These are phyloP conservation scores for Neomonachus schauinslandi DNA, from an alignment of 2,113 vertebrate species.

Conservation along the genomic window DNA sequence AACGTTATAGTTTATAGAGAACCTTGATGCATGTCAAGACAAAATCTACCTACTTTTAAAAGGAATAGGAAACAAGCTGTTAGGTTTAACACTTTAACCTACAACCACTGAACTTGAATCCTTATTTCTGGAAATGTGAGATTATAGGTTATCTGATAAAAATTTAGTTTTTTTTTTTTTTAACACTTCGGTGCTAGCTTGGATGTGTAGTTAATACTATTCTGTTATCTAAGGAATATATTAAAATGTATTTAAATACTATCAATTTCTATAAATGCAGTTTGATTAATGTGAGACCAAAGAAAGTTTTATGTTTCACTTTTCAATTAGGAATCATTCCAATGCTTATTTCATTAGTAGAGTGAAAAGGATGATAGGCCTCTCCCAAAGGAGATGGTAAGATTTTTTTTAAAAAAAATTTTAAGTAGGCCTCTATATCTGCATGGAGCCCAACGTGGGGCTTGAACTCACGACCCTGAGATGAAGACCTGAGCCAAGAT, in stretches of 20 bases:
- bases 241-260: constrained; percentile 10
- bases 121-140: not conserved
- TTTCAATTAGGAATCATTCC: not conserved
- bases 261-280: not conserved
- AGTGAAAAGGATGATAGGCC: not conserved
- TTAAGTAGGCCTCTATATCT: not conserved
- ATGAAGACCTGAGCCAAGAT: not conserved
- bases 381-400: not conserved
- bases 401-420: not conserved
- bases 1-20: not conserved
- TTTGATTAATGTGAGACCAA: not conserved
- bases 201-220: not conserved
- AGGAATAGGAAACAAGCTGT: not conserved
- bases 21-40: not conserved
- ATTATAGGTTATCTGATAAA: not conserved
- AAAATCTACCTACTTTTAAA: not conserved
- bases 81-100: not conserved
- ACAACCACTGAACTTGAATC: not conserved
- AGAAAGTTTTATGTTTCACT: not conserved
- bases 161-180: not conserved
- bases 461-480: not conserved
- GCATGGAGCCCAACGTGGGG: not conserved
- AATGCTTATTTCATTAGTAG: not conserved
- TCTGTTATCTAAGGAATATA: not conserved
- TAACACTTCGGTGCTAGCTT: not conserved